Percentiles rank a stretch among this genome's conserved stretches.
Conservation (phyloP, 2,797 vertebrate species). For the Nothura maculosa region DNA sequence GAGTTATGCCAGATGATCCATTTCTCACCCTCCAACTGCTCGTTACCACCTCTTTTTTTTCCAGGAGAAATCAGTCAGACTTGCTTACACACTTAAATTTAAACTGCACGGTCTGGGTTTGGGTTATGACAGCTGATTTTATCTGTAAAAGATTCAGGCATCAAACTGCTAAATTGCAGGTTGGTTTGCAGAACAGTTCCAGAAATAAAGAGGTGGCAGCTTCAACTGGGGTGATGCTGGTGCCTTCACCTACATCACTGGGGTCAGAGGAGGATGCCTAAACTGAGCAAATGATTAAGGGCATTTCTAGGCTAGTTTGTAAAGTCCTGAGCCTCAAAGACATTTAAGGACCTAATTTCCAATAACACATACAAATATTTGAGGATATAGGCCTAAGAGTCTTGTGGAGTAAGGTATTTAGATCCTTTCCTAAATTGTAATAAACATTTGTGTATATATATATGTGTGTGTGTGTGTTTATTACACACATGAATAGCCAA, state of each 20-base stretch:
- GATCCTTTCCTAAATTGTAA: background rate
- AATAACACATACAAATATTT: background rate
- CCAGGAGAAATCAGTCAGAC: background rate
- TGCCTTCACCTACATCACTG: background rate
- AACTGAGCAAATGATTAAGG: background rate
- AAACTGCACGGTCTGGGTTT: background rate
- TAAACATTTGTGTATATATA: fast-evolving
- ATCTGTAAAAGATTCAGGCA: fast-evolving
- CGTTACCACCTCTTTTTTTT: background rate
- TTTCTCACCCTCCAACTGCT: background rate
- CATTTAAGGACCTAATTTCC: background rate
- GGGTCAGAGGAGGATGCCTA: background rate
- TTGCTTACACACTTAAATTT: background rate
- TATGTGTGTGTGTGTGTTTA: background rate
- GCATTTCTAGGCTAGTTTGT: background rate
- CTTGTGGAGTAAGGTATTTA: background rate
- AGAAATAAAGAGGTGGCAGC: background rate
- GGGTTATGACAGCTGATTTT: background rate
- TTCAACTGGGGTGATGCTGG: background rate
- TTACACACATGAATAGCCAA: background rate
- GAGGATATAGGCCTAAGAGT: background rate
- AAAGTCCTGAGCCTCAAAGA: background rate
- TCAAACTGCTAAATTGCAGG: background rate
- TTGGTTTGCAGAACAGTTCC: too few relatives aligned
- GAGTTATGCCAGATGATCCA: background rate